Conservation (phyloP, 2,113 vertebrate genomes). For the Todiramphus saurophagus region DNA sequence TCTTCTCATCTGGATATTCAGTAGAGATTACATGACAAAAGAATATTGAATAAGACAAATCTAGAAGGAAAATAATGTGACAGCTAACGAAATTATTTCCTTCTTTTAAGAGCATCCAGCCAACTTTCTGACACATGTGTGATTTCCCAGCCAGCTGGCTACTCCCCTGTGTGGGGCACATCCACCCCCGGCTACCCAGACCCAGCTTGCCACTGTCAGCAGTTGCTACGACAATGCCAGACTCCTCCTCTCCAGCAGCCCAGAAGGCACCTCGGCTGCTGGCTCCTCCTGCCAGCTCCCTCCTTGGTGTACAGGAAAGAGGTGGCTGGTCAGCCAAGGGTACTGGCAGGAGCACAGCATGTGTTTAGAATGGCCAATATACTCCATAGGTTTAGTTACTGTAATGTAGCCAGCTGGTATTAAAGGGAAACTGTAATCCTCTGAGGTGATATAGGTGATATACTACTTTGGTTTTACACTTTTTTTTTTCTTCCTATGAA, state of each 20-base stretch:
- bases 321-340: background rate
- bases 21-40: background rate
- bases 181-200: background rate
- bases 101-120: background rate
- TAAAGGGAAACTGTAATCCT: background rate
- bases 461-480: background rate
- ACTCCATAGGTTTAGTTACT: background rate
- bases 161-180: no score
- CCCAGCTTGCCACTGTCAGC: background rate
- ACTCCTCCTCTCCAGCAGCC: background rate
- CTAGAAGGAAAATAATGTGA: background rate
- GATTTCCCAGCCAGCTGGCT: background rate
- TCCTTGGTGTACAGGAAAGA: rapidly evolving
- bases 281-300: background rate
- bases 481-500: background rate
- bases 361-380: background rate
- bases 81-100: background rate
- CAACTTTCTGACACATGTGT: background rate
- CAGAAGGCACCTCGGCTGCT: background rate
- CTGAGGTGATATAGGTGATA: background rate
- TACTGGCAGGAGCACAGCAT: background rate
- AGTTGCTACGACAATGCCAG: background rate
- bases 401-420: background rate
- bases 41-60: background rate
- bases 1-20: background rate